Evolutionary conservation across 2,888 invertebrate genomes (phyloP), one percentile per base, ranked within the genome.

Genomic region (Napeogenes inachia): DNA sequence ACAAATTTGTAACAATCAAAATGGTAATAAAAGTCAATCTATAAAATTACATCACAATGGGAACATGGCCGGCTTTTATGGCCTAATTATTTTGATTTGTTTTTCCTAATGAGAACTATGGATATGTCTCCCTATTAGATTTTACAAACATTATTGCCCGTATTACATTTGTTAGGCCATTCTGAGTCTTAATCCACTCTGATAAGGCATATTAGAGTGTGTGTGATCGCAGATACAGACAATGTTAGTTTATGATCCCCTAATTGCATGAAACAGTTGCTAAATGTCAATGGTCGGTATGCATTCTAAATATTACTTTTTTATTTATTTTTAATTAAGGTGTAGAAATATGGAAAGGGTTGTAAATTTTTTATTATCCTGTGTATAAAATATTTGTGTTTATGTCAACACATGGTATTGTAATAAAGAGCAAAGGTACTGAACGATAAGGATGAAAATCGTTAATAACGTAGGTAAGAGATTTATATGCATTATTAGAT

Each of bases 51-150:
- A 75, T 80, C 79, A 85, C 83, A 86, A 84, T 82, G 77, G 79
- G 80, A 82, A 84, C 72, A 82, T 77, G 78, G 77, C 75, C 73
- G 78, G 68, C 65, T 76, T 87, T 88, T 89, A 89, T 84, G 79
- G 79, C 82, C 86, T 87, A 85, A 89, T 88, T 86, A 87, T 81
- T 81, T 86, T 86, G 87, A 87, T 89, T 88, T 88, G 87, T 87
- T 87, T 87, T 85, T 79, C 77, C 78, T 86, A 88, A 88, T 87
- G 83, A 87, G 76, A 75, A 72, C 78, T 77, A 78, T 76, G 77
- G 75, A 21, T 77, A 75, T 78, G 76, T 80, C 78, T 78, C 77
- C 76, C 77, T 80, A 79, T 81, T 73, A 75, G 68, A 64, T 65
- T 50, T 64, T 66, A 70, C 73, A 67, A 71, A 62, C 33, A 33